These are phyloP conservation scores for Adineta ricciae DNA, from an alignment of 2,888 invertebrate genomes.

Conservation along the genomic window DNA sequence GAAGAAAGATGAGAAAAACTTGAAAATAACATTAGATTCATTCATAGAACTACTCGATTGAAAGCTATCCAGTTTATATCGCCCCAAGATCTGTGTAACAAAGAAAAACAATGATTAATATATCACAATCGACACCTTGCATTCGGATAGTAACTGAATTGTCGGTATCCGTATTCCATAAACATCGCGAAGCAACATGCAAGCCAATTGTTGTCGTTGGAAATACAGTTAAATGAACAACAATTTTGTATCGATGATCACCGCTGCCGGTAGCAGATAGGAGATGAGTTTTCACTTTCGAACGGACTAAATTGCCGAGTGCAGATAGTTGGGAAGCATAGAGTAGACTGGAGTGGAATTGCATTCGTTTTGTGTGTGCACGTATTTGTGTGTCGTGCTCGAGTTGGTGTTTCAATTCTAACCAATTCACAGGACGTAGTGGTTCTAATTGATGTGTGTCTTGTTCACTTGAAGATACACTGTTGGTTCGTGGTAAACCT, in stretches of 20 bases:
- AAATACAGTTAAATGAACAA: not conserved
- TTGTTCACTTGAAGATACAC: not conserved
- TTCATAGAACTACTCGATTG: not conserved
- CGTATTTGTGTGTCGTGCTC: not conserved
- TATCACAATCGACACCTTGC: not conserved
- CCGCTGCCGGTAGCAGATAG: not conserved
- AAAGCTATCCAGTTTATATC: not conserved
- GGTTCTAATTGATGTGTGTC: not conserved
- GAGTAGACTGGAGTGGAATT: not conserved
- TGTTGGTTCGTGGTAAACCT: not conserved
- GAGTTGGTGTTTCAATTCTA: not conserved
- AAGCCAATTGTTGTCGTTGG: not conserved
- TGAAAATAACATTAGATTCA: no score
- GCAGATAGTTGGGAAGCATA: not conserved
- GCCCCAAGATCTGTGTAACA: not conserved
- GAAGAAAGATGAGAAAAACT: no score
- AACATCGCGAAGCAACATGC: not conserved
- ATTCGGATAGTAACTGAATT: not conserved
- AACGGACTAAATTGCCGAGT: not conserved
- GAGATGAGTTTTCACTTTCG: not conserved
- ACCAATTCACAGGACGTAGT: not conserved
- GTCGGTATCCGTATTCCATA: not conserved
- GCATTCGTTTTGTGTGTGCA: not conserved
- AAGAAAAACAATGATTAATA: not conserved
- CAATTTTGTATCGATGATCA: not conserved